A percentile compares a stretch with the other conserved stretches of the same genome.
phyloP scores from a whole-genome alignment of 2,888 invertebrate genomes.

The Drosophila yooni region DNA sequence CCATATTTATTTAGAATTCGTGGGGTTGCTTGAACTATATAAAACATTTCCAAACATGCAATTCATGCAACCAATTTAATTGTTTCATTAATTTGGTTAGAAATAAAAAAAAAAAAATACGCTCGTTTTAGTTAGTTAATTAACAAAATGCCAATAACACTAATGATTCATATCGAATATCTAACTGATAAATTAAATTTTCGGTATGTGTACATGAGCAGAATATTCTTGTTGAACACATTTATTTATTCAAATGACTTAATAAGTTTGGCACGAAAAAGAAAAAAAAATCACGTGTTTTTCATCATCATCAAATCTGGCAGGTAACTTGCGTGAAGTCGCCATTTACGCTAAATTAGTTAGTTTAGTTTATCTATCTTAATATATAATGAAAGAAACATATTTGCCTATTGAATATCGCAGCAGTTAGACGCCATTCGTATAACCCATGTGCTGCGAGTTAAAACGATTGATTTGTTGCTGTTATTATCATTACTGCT shows the following conservation, averaged over 20 bases:
- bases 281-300: neutral
- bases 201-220: neutral
- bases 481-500: neutral
- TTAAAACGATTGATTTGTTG: neutral
- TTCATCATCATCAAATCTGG: neutral
- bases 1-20: conserved; percentile 31
- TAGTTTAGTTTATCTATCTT: conserved; percentile 3
- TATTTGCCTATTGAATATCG: conserved; percentile 19
- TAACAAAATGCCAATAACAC: conserved; percentile 10
- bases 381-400: conserved; percentile 1
- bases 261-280: neutral
- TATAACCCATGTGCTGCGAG: neutral
- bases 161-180: conserved; percentile 15
- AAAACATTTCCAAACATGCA: conserved; percentile 43
- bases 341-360: conserved; percentile 13
- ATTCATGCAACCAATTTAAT: neutral
- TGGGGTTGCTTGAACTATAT: conserved; percentile 11
- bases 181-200: neutral
- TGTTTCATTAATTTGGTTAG: too few relatives aligned
- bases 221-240: neutral
- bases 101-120: neutral
- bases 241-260: neutral
- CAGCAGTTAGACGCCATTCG: conserved; percentile 11
- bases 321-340: conserved; percentile 13
- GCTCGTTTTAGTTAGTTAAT: conserved; percentile 3